Conservation (phyloP, 2,113 vertebrate genomes). For the Melanostigma gelatinosum region DNA sequence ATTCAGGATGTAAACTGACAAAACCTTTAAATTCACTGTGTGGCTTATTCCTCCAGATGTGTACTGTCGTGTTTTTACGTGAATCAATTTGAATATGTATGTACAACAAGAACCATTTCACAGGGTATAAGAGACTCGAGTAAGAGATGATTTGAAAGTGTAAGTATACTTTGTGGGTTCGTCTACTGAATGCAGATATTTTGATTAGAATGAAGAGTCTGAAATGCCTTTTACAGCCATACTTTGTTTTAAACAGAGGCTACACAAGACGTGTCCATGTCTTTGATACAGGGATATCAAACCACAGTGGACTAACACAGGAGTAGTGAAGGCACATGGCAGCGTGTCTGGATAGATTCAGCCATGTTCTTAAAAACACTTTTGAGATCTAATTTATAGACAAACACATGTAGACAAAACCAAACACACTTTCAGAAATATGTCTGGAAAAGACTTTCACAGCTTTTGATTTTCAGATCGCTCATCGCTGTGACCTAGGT, state of each 20-base stretch:
- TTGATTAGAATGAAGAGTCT: background rate
- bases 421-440: background rate
- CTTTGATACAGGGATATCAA: slow-evolving; percentile 5
- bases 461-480: background rate
- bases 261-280: background rate
- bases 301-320: background rate
- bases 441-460: background rate
- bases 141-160: background rate
- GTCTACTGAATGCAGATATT: background rate
- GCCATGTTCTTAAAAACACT: background rate
- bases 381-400: background rate
- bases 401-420: background rate
- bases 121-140: background rate
- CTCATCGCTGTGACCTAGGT: slow-evolving; percentile 9
- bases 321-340: background rate
- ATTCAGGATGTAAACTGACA: slow-evolving; percentile 19
- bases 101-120: slow-evolving; percentile 5
- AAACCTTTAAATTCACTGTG: slow-evolving; percentile 32
- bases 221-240: slow-evolving; percentile 43
- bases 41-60: slow-evolving; percentile 24
- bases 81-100: slow-evolving; percentile 3
- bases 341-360: background rate
- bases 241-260: slow-evolving; percentile 38
- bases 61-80: slow-evolving; percentile 17
- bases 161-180: background rate